Base-by-base conservation (phyloP, 64 coral and sea anemone species). In the Trachythela sp. region DNA sequence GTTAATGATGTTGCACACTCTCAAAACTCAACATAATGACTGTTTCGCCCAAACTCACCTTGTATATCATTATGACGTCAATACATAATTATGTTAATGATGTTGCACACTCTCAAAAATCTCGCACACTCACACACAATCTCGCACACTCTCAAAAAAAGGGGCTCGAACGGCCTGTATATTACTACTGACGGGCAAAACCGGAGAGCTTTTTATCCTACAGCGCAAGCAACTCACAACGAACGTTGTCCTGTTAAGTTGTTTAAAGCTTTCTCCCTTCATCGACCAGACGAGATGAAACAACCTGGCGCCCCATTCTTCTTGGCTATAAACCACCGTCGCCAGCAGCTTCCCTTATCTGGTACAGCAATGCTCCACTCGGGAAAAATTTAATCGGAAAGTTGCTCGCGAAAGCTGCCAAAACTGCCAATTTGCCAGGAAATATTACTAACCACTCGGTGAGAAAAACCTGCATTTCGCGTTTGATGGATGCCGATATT, bases 311-410 rank as follows among this genome's bases (percentile, higher is more conserved):
- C 75, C 15, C 75, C 75, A 1, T 89, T 89, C 15, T 89, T 76
- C 13, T 36, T 89, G 42, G 70, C 72, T 6, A 39, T 89, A 0
- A 89, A 89, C 88, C 88, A 83, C 15, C 75, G 39, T 37, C 59
- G 68, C 60, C 88, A n/a, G 64, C 35, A 88, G 40, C 4, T 15
- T 80, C 32, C 85, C 2, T 13, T 9, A 24, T 87, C 5, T 91
- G 89, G 93, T 94, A 89, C 86, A 95, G 54, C 37, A 89, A 59
- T 1, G 83, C 67, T 10, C 70, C 94, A 18, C 75, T 87, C 3
- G 94, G 94, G 64, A 92, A 95, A 87, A 90, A 89, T 48, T 37
- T 86, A 50, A 95, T 95, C 8, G 87, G 90, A 10, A 92, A 92
- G 60, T 89, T 94, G 48, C 87, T 94, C 0, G 68, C 18, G 13